Evolutionary conservation across 2,888 invertebrate species (phyloP), one percentile per base, ranked within the genome.

Genomic region (Diaperis boleti): DNA sequence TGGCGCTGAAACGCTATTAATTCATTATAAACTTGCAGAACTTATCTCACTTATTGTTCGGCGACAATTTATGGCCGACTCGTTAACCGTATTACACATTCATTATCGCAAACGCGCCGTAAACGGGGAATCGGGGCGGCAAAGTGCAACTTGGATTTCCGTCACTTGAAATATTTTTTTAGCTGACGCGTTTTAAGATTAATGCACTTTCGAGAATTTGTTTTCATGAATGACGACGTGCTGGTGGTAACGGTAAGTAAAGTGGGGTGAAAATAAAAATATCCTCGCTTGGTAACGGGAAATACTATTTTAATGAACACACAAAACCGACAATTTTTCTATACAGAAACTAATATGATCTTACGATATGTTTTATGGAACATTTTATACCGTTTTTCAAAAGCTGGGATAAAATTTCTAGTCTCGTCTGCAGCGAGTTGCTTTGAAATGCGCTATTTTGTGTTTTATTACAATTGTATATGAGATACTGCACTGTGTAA

Each of bases 21-120:
- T 64, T 64, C 64, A 64, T 64, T 64, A 64, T 31, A 44, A 60
- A 61, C 37, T 61, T 61, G 54, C 60, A 35, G 20, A 61, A 61
- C 54, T 61, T 60, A 59, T 49, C 49, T 59, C 49, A 29, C 59
- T 59, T 59, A 59, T 50, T 59, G 59, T 29, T 41, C 55, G 22
- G 47, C 18, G 47, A 47, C 49, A 41, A 59, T 54, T 49, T 59
- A 33, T 54, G 15, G 49, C 55, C 18, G 35, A 49, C 47, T 52
- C 52, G 45, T 59, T 64, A 54, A 52, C 37, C 47, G 44, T 17
- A 61, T 54, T 61, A 45, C 41, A 42, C 22, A 39, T 14, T 49
- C 31, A 31, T 47, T 47, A 47, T 31, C 47, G 41, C 52, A 39
- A 39, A 52, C 52, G 15, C 14, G 52, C 26, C 14, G 29, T 33